Conservation (phyloP, 2,888 invertebrate genomes). For the Ypsolopha sequella region DNA sequence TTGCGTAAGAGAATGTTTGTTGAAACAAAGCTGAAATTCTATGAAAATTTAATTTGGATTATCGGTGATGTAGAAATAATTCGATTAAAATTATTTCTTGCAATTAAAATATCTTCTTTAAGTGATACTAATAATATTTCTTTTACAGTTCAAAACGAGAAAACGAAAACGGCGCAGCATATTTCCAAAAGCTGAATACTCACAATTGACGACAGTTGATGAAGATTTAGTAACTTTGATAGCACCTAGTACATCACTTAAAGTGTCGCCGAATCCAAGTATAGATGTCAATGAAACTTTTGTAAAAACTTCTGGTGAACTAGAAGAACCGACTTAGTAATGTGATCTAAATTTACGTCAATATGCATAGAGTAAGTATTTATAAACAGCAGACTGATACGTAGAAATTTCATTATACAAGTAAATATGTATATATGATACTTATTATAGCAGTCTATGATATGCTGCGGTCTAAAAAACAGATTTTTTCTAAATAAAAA, state of each 20-base stretch:
- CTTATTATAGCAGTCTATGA: background rate
- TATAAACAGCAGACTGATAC: conserved; percentile 61
- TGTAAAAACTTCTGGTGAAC: conserved; percentile 26
- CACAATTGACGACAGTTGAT: conserved; percentile 53
- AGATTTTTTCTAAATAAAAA: too few species aligned
- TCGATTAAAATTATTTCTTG: too few species aligned
- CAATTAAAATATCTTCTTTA: too few species aligned
- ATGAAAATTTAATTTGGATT: too few species aligned
- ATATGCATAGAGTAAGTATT: conserved; percentile 40
- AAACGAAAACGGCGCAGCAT: conserved; percentile 33
- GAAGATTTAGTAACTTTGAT: conserved; percentile 46
- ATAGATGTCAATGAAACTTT: conserved; percentile 1
- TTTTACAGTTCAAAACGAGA: conserved; percentile 40
- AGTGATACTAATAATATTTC: conserved; percentile 2
- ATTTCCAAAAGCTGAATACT: conserved; percentile 51
- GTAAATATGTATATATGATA: conserved; percentile 28
- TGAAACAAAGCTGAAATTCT: too few species aligned
- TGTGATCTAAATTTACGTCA: conserved; percentile 25
- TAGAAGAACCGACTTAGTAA: conserved; percentile 46
- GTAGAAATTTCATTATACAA: conserved; percentile 46
- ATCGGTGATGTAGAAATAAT: too few species aligned
- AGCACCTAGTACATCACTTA: conserved; percentile 40
- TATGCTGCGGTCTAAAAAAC: background rate
- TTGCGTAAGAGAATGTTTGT: too few species aligned
- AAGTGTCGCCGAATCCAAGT: conserved; percentile 16